Percentiles rank a stretch among this genome's conserved stretches.
Conservation (phyloP, 2,888 invertebrate genomes). For the Mylabris sibirica region DNA sequence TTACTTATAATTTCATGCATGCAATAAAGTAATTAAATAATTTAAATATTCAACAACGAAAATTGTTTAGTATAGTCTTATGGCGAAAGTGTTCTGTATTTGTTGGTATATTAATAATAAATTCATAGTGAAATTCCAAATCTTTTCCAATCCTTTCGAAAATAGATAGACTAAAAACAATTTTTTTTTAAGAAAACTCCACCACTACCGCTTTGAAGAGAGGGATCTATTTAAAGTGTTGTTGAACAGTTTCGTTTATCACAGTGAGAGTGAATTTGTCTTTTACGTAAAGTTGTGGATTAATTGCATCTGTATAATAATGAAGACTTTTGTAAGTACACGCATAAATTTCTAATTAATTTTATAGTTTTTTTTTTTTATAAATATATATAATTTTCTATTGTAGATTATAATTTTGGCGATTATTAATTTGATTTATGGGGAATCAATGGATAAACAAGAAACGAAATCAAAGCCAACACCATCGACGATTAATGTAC, state of each 20-base stretch:
- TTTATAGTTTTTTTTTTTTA: no score
- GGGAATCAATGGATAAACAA: slow-evolving; percentile 28
- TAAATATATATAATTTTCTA: slow-evolving; percentile 7
- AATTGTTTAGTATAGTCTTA: background rate
- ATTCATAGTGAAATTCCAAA: background rate
- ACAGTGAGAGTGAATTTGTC: slow-evolving; percentile 49
- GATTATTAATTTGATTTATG: slow-evolving; percentile 24
- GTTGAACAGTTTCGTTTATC: slow-evolving; percentile 44
- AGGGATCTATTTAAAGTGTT: slow-evolving; percentile 42
- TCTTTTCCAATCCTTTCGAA: slow-evolving; percentile 11
- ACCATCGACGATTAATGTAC: slow-evolving; percentile 32
- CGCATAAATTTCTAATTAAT: background rate
- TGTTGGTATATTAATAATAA: background rate
- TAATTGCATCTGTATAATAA: slow-evolving; percentile 28
- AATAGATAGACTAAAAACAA: slow-evolving; percentile 1
- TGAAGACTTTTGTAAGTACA: slow-evolving; percentile 43
- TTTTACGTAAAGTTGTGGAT: slow-evolving; percentile 33
- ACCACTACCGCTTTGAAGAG: slow-evolving; percentile 33
- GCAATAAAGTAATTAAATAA: background rate
- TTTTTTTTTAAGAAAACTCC: background rate
- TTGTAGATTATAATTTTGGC: slow-evolving; percentile 39
- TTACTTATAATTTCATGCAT: background rate
- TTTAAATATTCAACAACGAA: background rate
- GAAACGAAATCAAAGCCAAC: slow-evolving; percentile 34
- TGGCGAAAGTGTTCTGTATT: background rate